These are phyloP conservation scores for Oryzias woworae DNA, from an alignment of 2,113 vertebrate species.

Conservation along the genomic window DNA sequence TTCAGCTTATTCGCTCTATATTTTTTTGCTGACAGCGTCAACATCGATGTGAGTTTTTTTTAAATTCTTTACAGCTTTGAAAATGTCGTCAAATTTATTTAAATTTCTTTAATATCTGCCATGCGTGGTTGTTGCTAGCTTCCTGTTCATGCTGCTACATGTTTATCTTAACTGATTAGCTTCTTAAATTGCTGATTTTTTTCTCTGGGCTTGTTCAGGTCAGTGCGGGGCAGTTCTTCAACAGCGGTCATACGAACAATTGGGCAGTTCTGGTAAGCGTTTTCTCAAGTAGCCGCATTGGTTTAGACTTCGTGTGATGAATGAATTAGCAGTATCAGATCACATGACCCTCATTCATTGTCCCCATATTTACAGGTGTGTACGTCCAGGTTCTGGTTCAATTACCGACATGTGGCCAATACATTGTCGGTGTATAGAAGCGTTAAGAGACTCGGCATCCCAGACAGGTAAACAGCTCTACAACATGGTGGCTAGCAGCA, in stretches of 20 bases:
- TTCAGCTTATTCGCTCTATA: constrained; percentile 35
- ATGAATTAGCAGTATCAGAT: not conserved
- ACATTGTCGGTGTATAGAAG: constrained; percentile 96
- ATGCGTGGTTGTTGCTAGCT: constrained; percentile 23
- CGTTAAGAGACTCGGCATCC: constrained; percentile 96
- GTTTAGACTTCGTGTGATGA: not conserved
- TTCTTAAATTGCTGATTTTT: not conserved
- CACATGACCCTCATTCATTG: not conserved
- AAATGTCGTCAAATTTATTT: fast-evolving
- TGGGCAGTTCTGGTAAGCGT: constrained; percentile 93
- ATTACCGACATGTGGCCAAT: constrained; percentile 97
- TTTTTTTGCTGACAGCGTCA: constrained; percentile 19
- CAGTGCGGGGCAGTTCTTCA: constrained; percentile 87
- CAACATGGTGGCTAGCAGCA: not conserved
- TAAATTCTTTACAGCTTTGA: fast-evolving
- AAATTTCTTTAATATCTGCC: not conserved
- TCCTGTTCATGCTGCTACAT: constrained; percentile 14
- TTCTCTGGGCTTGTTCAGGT: constrained; percentile 66
- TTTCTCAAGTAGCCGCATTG: not conserved
- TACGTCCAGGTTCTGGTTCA: constrained; percentile 98
- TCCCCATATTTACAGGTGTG: constrained; percentile 81
- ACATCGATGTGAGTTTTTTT: constrained; percentile 64
- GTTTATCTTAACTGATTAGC: not conserved
- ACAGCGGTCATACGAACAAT: constrained; percentile 96
- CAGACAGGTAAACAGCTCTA: constrained; percentile 84